Evolutionary conservation across 2,888 invertebrate genomes (phyloP).

Genomic region (Lasioglossum morio): DNA sequence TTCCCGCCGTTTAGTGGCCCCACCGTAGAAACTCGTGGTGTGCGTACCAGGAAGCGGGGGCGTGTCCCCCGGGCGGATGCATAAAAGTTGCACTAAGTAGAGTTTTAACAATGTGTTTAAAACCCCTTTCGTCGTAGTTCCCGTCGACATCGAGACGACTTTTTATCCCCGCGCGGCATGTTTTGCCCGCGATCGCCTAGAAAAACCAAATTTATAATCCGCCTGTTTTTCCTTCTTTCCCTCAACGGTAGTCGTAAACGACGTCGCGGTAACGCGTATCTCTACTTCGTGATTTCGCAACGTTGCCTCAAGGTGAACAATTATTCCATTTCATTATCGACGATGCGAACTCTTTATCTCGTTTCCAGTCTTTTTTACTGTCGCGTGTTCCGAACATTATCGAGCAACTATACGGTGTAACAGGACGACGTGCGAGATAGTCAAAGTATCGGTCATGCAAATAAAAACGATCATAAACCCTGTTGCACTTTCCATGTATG

Average conservation of each 20-base stretch:
- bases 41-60: conserved; percentile 59
- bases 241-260: not conserved
- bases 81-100: conserved; percentile 69
- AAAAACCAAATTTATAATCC: not conserved
- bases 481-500: not conserved
- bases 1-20: conserved; percentile 57
- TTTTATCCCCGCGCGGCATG: not conserved
- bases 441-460: not conserved
- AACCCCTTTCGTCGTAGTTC: conserved; percentile 40
- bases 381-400: not conserved
- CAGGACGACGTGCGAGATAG: not conserved
- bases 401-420: not conserved
- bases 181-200: not conserved
- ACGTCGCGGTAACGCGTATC: not conserved
- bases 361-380: not conserved
- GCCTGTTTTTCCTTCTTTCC: not conserved
- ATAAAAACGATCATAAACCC: not conserved
- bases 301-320: not conserved
- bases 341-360: not conserved
- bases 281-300: not conserved
- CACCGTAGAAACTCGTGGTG: conserved; percentile 12
- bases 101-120: conserved; percentile 70
- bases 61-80: conserved; percentile 63
- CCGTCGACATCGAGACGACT: not conserved
- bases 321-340: conserved; percentile 11